Conservation (phyloP, 2,888 invertebrate genomes). For the Sussaba pulchella region DNA sequence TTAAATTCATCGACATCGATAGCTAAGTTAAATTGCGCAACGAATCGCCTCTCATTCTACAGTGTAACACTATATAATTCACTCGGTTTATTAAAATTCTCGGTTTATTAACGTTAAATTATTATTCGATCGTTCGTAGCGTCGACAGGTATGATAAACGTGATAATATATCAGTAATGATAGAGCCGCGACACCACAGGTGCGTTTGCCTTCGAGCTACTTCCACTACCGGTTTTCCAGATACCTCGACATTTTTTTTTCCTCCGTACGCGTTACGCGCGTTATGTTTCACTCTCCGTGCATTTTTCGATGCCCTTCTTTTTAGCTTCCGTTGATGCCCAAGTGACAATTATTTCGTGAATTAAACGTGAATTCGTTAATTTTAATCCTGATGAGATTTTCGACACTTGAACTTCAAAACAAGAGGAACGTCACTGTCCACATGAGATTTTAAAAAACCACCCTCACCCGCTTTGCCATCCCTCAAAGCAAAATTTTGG, state of each 20-base stretch:
- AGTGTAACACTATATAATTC: slow-evolving; percentile 57
- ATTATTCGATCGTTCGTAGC: slow-evolving; percentile 52
- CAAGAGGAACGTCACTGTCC: too few species aligned
- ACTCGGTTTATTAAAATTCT: slow-evolving; percentile 62
- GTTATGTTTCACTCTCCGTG: background rate
- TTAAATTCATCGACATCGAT: slow-evolving; percentile 49
- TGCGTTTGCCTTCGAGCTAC: slow-evolving; percentile 53
- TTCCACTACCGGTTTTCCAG: slow-evolving; percentile 60
- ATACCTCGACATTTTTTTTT: background rate
- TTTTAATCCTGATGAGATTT: too few species aligned
- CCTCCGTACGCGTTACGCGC: background rate
- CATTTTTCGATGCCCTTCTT: slow-evolving; percentile 1
- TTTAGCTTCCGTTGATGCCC: background rate
- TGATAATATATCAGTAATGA: slow-evolving; percentile 60
- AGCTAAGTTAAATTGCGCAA: slow-evolving; percentile 44
- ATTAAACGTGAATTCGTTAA: background rate
- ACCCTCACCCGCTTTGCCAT: too few species aligned
- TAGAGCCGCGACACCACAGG: slow-evolving; percentile 44
- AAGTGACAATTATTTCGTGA: background rate
- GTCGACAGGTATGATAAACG: slow-evolving; percentile 60
- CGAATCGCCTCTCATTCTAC: slow-evolving; percentile 38
- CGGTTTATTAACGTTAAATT: slow-evolving; percentile 64
- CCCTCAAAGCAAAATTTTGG: too few species aligned
- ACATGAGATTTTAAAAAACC: too few species aligned
- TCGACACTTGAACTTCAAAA: too few species aligned